Evolutionary conservation across 2,113 vertebrate genomes (phyloP), one percentile per base, ranked within the genome.

Genomic region (Percopsis transmontana): DNA sequence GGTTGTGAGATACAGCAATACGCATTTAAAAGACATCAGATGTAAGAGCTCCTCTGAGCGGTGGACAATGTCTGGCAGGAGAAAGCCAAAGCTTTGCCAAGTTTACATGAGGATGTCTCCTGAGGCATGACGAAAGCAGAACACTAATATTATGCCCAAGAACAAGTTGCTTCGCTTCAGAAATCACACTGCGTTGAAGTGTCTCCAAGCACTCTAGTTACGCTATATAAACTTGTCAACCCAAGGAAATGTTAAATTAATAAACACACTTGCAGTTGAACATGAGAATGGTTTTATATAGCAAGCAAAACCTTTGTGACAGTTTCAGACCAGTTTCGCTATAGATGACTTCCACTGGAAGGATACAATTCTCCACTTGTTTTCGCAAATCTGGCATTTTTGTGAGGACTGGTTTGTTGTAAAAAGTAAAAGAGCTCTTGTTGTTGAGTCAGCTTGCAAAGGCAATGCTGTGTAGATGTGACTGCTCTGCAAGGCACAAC

Each of bases 271-370:
- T 38, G 5, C 38, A 53, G 21, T 55, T 45, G 40, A 55, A 62
- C 70, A 74, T 40, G 16, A 16, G 0, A 68, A 20, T 38, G 48
- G 50, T 84, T 68, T 73, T 60, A 68, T 59, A 47, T 54, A 57
- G 61, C 14, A 19, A 16, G 42, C 42, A 45, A 16, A 45, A 45
- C 8, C 0, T 33, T 33, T 33, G 27, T 66, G 72, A 72, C 73
- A 86, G 84, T 87, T 80, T 84, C 58, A 87, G 81, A 74, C 63
- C 63, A 72, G 56, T 72, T 57, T 44, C 71, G 40, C 60, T 62
- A 59, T 53, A 67, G 68, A 72, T 69, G 51, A 58, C 65, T 86
- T 72, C 62, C 78, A 72, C 23, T 83, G 60, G 44, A 27, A 68
- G 54, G n/a, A 51, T 56, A 41, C 58, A 68, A 47, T 67, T 69